Evolutionary conservation across 2,113 vertebrate species (phyloP).

Genomic region (Psittacula cyanocephala): DNA sequence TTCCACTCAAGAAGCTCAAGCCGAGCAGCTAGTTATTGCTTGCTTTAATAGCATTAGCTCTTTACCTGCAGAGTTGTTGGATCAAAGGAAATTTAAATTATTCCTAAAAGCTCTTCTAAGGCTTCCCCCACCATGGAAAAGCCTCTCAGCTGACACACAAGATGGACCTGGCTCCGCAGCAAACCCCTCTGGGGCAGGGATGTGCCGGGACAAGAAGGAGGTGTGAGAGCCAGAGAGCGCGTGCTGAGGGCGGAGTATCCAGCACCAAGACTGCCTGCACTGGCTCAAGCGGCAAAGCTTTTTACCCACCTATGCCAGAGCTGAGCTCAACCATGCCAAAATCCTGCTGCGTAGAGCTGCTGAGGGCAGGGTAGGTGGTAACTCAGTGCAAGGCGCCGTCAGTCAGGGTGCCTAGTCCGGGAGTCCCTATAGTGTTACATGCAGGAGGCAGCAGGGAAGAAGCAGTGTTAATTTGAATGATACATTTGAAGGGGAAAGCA

Average conservation of each 20-base stretch:
- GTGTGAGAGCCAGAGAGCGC: not conserved
- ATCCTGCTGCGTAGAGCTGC: not conserved
- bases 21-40: not conserved
- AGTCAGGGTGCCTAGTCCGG: not conserved
- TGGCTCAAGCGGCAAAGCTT: not conserved
- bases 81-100: slow-evolving; percentile 23
- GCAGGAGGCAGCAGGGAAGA: not conserved
- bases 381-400: not conserved
- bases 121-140: not conserved
- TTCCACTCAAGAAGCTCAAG: not conserved
- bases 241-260: not conserved
- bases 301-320: not conserved
- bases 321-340: not conserved
- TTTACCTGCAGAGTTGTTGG: not conserved
- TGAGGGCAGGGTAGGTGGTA: not conserved
- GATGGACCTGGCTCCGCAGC: not conserved
- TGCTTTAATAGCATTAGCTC: not conserved
- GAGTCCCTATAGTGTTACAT: fast-evolving
- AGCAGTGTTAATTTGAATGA: not conserved
- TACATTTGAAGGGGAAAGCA: not conserved
- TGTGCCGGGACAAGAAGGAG: not conserved
- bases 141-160: slow-evolving; percentile 10
- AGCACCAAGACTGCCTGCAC: not conserved
- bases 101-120: not conserved
- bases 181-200: not conserved